Base-by-base conservation (phyloP, 2,113 vertebrate genomes). In the Thinocorus orbignyianus region DNA sequence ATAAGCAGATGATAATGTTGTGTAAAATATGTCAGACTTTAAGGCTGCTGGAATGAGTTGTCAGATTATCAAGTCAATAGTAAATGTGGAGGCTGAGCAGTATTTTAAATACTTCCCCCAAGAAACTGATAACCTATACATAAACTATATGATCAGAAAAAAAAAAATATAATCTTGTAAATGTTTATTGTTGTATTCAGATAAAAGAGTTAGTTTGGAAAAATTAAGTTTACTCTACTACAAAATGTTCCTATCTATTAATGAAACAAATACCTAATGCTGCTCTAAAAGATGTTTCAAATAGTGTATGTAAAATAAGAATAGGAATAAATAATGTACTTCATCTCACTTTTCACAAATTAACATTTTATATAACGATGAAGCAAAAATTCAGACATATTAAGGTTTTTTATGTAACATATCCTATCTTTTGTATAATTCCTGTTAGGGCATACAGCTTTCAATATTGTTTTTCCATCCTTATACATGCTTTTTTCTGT, bases 381-480 rank as follows among this genome's bases (percentile, higher is more conserved):
- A 97, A 97, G 91, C 93, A 98, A 98, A 94, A 98, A 96, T 95
- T 97, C 97, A 98, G 93, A 98, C 97, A 96, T 92, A 96, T 86
- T 97, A 98, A 95, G 85, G 86, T 96, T 96, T 98, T 97, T 97
- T 95, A 97, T 98, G 96, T 96, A 98, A 97, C 92, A 97, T 98
- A 98, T 98, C 96, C 97, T 98, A 97, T 97, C 96, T 96, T 97
- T 98, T 98, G 97, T 98, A 97, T 98, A 97, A 98, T 98, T 98
- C 92, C 97, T 97, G 97, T 97, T 98, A 91, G 96, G 97, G 95
- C 93, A 97, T 97, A 98, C 94, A 95, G 95, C 97, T 98, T 98
- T 97, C 95, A 97, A 93, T 97, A 97, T 84, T 93, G 95, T 97
- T 98, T 91, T 94, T 92, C 94, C 96, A 96, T 95, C 96, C 96